Evolutionary conservation across 2,888 invertebrate genomes (phyloP).

Genomic region (Sericinus montela): DNA sequence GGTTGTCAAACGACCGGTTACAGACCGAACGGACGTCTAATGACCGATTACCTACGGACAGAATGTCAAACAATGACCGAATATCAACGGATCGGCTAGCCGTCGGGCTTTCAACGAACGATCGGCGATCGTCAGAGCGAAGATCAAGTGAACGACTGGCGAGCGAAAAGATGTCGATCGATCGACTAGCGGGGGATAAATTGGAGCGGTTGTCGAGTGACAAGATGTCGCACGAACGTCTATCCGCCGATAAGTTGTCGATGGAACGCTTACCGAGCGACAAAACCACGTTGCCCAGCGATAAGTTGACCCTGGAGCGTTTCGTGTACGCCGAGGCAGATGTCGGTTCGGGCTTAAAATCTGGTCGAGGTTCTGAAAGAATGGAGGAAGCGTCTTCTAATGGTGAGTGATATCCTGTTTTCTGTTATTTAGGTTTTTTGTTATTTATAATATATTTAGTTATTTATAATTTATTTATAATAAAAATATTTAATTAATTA

Average conservation of each 20-base stretch:
- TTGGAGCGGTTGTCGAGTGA: slow-evolving; percentile 30
- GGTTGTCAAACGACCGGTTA: slow-evolving; percentile 25
- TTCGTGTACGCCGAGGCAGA: slow-evolving; percentile 66
- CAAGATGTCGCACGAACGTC: slow-evolving; percentile 35
- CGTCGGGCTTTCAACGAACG: slow-evolving; percentile 17
- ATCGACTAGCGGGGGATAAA: slow-evolving; percentile 34
- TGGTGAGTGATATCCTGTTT: slow-evolving; percentile 39
- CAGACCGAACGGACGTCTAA: slow-evolving; percentile 29
- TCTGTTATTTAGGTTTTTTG: too few relatives aligned
- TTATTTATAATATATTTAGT: too few relatives aligned
- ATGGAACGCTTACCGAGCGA: slow-evolving; percentile 36
- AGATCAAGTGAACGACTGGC: slow-evolving; percentile 38
- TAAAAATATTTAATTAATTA: too few relatives aligned
- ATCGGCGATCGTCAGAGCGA: slow-evolving; percentile 25
- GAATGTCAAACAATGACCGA: slow-evolving; percentile 24
- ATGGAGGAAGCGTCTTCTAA: slow-evolving; percentile 55
- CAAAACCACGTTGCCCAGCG: slow-evolving; percentile 36
- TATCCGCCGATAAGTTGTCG: slow-evolving; percentile 42
- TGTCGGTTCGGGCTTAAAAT: slow-evolving; percentile 58
- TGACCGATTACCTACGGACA: slow-evolving; percentile 29
- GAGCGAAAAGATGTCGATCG: slow-evolving; percentile 38
- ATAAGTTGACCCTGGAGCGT: slow-evolving; percentile 31
- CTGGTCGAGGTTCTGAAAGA: slow-evolving; percentile 52
- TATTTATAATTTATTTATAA: too few relatives aligned
- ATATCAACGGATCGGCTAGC: slow-evolving; percentile 28